A percentile compares a stretch with the other conserved stretches of the same genome.
phyloP scores from a whole-genome alignment of 2,797 vertebrate genomes.

The Mycteria americana region DNA sequence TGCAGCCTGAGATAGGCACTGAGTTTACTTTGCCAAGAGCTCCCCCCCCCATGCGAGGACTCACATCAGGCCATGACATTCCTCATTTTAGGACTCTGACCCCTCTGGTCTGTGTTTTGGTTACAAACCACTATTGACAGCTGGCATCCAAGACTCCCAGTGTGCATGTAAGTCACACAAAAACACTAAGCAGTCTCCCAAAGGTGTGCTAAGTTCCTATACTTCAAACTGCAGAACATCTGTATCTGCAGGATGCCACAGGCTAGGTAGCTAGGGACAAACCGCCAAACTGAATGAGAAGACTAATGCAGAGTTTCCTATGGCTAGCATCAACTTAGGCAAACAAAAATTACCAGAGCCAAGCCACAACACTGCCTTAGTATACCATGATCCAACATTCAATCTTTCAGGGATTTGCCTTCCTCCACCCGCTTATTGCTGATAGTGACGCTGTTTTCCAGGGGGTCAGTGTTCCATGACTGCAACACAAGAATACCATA shows the following conservation, averaged over 20 bases:
- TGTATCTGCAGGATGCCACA: background rate
- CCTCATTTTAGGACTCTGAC: background rate
- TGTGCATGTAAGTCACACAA: background rate
- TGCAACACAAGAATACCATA: background rate
- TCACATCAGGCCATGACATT: background rate
- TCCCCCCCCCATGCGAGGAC: background rate
- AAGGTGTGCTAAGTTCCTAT: background rate
- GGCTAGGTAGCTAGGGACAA: background rate
- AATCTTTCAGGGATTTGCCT: background rate
- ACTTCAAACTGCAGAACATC: background rate
- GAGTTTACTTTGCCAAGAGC: background rate
- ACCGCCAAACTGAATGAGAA: background rate
- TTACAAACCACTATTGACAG: background rate
- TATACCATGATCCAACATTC: background rate
- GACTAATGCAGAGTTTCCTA: background rate
- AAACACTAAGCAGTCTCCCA: background rate
- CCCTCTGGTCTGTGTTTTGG: background rate
- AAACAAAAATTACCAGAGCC: background rate
- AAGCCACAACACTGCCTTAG: background rate
- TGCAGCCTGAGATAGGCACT: background rate
- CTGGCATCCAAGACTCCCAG: background rate
- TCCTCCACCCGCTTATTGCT: background rate
- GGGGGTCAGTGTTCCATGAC: background rate
- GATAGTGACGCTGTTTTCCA: background rate
- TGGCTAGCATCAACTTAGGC: background rate